Percentiles rank a stretch among this genome's conserved stretches.
Conservation (phyloP, 1,140 invertebrate species). For the Pantala flavescens region DNA sequence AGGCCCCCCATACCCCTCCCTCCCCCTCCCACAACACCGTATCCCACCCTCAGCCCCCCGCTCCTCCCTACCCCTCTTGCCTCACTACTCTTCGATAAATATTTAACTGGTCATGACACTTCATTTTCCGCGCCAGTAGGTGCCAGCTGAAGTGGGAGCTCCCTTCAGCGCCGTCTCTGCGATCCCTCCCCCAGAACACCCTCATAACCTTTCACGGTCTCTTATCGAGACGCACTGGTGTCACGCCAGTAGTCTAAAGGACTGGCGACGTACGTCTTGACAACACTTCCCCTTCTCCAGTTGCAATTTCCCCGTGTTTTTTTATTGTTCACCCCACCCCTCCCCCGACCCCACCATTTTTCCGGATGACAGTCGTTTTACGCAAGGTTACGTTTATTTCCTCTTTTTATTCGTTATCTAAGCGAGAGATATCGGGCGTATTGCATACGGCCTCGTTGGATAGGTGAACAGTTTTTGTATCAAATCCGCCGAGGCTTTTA, state of each 20-base stretch:
- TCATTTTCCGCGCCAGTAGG: constrained; percentile 22
- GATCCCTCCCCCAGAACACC: not conserved
- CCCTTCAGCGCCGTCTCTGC: not conserved
- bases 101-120: constrained; percentile 24
- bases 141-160: constrained; percentile 14
- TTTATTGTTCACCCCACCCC: not conserved
- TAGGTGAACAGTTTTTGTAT: too few species aligned
- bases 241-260: not conserved
- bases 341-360: not conserved
- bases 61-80: too few species aligned
- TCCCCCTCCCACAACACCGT: not conserved
- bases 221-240: constrained; percentile 2
- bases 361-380: not conserved
- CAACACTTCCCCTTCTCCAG: not conserved
- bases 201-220: constrained; percentile 5
- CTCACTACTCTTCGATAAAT: constrained; percentile 18
- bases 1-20: not conserved
- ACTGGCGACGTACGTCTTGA: not conserved
- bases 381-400: not conserved
- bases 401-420: not conserved
- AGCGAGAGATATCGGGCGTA: too few species aligned
- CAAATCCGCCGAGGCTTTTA: too few species aligned
- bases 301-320: not conserved
- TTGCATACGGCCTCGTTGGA: too few species aligned
- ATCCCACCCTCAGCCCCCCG: not conserved